Conservation (phyloP, 1,140 invertebrate species). For the Drosophila nigromelanica region DNA sequence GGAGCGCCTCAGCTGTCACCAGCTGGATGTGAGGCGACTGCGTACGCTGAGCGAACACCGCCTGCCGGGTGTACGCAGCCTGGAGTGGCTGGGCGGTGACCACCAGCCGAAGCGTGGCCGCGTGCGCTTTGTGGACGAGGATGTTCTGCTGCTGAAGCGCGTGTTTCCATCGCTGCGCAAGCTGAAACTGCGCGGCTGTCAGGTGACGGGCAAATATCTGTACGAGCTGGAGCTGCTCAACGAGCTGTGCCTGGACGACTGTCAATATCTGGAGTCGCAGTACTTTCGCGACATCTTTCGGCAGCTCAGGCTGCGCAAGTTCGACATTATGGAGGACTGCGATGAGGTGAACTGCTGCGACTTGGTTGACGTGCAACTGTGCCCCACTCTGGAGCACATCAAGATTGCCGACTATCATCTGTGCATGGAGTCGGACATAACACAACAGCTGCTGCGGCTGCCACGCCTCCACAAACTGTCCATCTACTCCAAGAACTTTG, state of each 20-base stretch:
- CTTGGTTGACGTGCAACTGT: conserved; percentile 62
- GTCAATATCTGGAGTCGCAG: conserved; percentile 68
- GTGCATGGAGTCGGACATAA: conserved; percentile 71
- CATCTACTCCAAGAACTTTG: conserved; percentile 76
- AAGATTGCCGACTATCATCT: conserved; percentile 77
- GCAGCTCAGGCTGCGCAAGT: conserved; percentile 58
- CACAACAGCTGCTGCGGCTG: conserved; percentile 61
- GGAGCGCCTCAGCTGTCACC: conserved; percentile 52
- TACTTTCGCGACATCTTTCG: conserved; percentile 70
- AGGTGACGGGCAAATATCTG: conserved; percentile 66
- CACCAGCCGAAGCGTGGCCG: conserved; percentile 30
- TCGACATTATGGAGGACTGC: conserved; percentile 77
- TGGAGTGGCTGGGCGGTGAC: conserved; percentile 55
- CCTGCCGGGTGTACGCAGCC: conserved; percentile 29
- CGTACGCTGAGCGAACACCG: conserved; percentile 46
- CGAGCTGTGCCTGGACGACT: conserved; percentile 69
- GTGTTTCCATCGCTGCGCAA: conserved; percentile 58
- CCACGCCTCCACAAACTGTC: conserved; percentile 63
- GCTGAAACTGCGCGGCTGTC: conserved; percentile 62
- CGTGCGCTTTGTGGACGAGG: conserved; percentile 63
- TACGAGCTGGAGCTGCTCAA: conserved; percentile 51
- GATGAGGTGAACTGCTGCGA: conserved; percentile 78
- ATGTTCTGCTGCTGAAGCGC: conserved; percentile 56
- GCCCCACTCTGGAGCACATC: conserved; percentile 72
- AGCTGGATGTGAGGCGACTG: conserved; percentile 56